Conservation (phyloP, 2,888 invertebrate genomes). For the Blastobasis adustella region DNA sequence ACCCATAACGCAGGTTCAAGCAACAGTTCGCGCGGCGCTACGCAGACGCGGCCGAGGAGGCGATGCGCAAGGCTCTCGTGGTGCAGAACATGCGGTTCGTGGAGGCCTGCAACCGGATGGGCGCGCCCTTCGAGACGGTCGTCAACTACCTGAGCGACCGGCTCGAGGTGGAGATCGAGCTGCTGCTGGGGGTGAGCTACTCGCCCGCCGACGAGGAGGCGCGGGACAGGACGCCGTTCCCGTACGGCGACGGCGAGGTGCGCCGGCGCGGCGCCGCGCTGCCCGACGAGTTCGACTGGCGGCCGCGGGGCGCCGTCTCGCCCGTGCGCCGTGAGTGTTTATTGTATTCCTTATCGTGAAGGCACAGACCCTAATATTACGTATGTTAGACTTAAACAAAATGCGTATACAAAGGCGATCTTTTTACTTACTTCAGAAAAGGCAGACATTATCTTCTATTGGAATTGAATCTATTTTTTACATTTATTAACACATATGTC, state of each 20-base stretch:
- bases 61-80: slow-evolving; percentile 47
- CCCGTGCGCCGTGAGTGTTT: slow-evolving; percentile 43
- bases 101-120: slow-evolving; percentile 47
- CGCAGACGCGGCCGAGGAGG: slow-evolving; percentile 41
- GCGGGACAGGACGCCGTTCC: slow-evolving; percentile 32
- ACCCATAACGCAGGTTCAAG: slow-evolving; percentile 31
- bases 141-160: slow-evolving; percentile 47
- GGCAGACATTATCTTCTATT: too few relatives aligned
- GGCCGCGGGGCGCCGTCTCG: slow-evolving; percentile 48
- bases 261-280: slow-evolving; percentile 26
- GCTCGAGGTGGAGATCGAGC: slow-evolving; percentile 36
- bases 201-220: slow-evolving; percentile 14
- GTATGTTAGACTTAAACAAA: too few relatives aligned
- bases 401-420: too few relatives aligned
- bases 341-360: too few relatives aligned
- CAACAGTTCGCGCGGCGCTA: slow-evolving; percentile 34
- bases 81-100: slow-evolving; percentile 42
- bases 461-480: too few relatives aligned
- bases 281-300: slow-evolving; percentile 53
- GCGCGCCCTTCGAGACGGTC: slow-evolving; percentile 38
- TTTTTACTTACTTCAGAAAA: too few relatives aligned
- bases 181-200: slow-evolving; percentile 32
- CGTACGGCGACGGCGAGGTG: slow-evolving; percentile 30
- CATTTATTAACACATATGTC: too few relatives aligned
- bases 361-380: too few relatives aligned